phyloP scores from a whole-genome alignment of 1,140 invertebrate species.

The Drosophila leontia region DNA sequence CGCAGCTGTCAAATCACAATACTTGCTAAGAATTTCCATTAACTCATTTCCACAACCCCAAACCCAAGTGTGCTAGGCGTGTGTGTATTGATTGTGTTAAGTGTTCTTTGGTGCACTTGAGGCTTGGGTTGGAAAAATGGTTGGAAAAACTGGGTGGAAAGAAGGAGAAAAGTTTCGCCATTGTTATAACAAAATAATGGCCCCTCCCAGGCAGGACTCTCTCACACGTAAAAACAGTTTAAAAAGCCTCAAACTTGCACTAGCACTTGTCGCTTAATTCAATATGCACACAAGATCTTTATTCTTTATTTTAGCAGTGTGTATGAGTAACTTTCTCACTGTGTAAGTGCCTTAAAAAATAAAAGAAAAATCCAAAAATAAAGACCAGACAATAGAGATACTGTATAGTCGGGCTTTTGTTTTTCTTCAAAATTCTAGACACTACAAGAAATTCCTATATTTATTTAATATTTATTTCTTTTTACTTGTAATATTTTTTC shows the following conservation, averaged over 20 bases:
- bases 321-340: background rate
- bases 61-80: slow-evolving; percentile 3
- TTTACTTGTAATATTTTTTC: background rate
- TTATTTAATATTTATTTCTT: background rate
- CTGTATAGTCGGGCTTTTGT: slow-evolving; percentile 36
- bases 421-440: slow-evolving; percentile 34
- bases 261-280: slow-evolving; percentile 80
- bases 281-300: slow-evolving; percentile 66
- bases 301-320: no score
- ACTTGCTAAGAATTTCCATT: slow-evolving; percentile 82
- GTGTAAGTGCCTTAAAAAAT: background rate
- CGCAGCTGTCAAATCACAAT: slow-evolving; percentile 82
- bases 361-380: no score
- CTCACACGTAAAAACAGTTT: slow-evolving; percentile 70
- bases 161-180: slow-evolving; percentile 62
- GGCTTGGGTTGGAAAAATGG: slow-evolving; percentile 11
- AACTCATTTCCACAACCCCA: slow-evolving; percentile 69
- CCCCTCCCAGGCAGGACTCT: slow-evolving; percentile 53
- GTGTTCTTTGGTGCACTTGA: slow-evolving; percentile 60
- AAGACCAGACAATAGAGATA: no score
- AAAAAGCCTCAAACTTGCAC: slow-evolving; percentile 77
- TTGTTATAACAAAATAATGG: slow-evolving; percentile 82
- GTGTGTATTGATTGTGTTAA: slow-evolving; percentile 75
- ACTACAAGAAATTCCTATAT: background rate
- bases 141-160: background rate